A percentile compares a stretch with the other conserved stretches of the same genome.
Conservation (phyloP, 1,140 invertebrate species). For the Caenorhabditis tropicalis region DNA sequence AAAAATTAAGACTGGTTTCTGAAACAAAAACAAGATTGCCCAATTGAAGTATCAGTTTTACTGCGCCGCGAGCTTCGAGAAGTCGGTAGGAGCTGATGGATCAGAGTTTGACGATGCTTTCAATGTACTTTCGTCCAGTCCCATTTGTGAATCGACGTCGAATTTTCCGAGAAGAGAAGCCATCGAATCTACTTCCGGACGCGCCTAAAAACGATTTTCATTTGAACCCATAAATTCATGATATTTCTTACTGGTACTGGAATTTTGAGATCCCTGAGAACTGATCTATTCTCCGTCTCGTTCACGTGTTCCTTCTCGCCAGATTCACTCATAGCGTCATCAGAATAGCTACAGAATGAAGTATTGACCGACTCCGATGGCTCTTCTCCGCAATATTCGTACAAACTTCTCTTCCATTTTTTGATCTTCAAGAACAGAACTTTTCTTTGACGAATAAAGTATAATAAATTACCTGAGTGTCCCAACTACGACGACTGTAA, state of each 20-base stretch:
- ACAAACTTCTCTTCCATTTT: conserved; percentile 69
- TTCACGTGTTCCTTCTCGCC: conserved; percentile 41
- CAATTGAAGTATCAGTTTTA: background rate
- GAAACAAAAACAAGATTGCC: conserved; percentile 9
- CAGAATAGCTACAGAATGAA: conserved; percentile 36
- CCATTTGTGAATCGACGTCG: conserved; percentile 58
- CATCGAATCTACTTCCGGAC: conserved; percentile 59
- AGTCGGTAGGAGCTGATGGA: conserved; percentile 56
- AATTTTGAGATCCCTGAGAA: background rate
- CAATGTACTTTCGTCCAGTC: conserved; percentile 61
- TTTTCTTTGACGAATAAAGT: background rate
- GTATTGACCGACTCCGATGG: conserved; percentile 54
- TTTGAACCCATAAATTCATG: background rate
- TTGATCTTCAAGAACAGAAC: background rate
- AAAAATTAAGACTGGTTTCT: background rate
- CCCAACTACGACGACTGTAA: conserved; percentile 73
- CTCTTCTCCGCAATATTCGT: conserved; percentile 59
- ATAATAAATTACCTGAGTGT: conserved; percentile 55
- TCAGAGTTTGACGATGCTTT: conserved; percentile 50
- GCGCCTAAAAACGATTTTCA: background rate
- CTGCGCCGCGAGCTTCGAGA: conserved; percentile 41
- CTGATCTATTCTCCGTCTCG: background rate
- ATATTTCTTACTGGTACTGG: background rate
- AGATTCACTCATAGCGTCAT: conserved; percentile 37
- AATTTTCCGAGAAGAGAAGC: conserved; percentile 63